phyloP scores from a whole-genome alignment of 2,888 invertebrate genomes.

The Strigamia crassipes region DNA sequence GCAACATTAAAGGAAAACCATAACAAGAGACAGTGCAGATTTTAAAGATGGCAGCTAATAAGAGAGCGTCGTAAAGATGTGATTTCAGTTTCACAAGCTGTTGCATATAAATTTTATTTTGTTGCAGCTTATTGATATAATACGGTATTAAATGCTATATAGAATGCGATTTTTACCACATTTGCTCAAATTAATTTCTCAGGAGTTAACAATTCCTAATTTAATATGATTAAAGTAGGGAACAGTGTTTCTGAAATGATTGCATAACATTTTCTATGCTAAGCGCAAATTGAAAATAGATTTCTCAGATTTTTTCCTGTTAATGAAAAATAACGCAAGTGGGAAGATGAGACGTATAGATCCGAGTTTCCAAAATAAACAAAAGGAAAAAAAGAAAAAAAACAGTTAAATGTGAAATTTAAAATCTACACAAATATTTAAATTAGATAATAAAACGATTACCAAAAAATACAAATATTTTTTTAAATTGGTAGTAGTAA shows the following conservation, averaged over 20 bases:
- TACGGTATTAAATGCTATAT: neutral
- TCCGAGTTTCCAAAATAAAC: neutral
- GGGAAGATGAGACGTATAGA: neutral
- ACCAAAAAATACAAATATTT: too few relatives aligned
- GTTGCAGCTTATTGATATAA: neutral
- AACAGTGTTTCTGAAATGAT: neutral
- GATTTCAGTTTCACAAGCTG: conserved; percentile 24
- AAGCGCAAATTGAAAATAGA: neutral
- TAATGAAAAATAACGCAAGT: neutral
- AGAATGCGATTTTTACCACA: neutral
- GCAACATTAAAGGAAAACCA: conserved; percentile 40
- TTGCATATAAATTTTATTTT: neutral
- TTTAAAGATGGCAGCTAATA: conserved; percentile 38
- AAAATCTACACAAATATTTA: neutral
- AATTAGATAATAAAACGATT: too few relatives aligned
- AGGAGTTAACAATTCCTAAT: neutral
- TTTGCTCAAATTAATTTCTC: neutral
- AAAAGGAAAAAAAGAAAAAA: too few relatives aligned
- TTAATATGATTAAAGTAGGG: neutral
- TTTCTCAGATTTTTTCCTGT: neutral
- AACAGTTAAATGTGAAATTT: neutral
- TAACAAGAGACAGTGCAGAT: conserved; percentile 36
- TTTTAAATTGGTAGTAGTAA: too few relatives aligned
- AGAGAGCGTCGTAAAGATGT: conserved; percentile 8
- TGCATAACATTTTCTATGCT: neutral